A percentile compares a stretch with the other conserved stretches of the same genome.
phyloP scores from a whole-genome alignment of 2,797 vertebrate species.

The Pseudochirops corinnae region DNA sequence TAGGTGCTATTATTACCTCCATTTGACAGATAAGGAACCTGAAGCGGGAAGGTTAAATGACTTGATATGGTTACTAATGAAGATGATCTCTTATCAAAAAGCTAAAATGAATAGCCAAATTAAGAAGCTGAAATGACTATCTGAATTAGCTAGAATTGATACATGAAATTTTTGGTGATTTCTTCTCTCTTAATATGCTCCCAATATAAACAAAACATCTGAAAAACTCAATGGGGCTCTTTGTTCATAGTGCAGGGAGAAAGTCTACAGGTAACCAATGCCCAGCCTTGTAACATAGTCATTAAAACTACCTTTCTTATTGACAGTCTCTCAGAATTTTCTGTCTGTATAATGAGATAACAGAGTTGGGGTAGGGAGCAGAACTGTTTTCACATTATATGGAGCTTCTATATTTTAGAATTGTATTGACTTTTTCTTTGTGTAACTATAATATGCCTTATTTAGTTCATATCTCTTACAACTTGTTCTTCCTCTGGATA shows the following conservation, averaged over 20 bases:
- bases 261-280: not conserved
- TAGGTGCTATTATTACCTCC: not conserved
- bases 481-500: slow-evolving; percentile 7
- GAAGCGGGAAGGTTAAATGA: not conserved
- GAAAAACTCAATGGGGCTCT: not conserved
- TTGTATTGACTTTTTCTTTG: not conserved
- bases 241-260: not conserved
- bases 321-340: not conserved
- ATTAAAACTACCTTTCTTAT: not conserved
- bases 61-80: not conserved
- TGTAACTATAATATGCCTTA: not conserved
- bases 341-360: not conserved
- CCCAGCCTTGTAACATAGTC: not conserved
- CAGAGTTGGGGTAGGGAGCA: not conserved
- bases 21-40: not conserved
- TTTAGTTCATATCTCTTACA: not conserved
- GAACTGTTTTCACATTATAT: not conserved
- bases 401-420: not conserved
- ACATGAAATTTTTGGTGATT: not conserved
- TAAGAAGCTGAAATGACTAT: slow-evolving; percentile 3
- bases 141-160: slow-evolving; percentile 6
- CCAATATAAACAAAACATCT: not conserved
- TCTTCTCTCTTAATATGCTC: not conserved
- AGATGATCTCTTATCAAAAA: not conserved
- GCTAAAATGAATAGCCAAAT: not conserved